Base-by-base conservation (phyloP, 2,888 invertebrate species). In the Parnassius mnemosyne region DNA sequence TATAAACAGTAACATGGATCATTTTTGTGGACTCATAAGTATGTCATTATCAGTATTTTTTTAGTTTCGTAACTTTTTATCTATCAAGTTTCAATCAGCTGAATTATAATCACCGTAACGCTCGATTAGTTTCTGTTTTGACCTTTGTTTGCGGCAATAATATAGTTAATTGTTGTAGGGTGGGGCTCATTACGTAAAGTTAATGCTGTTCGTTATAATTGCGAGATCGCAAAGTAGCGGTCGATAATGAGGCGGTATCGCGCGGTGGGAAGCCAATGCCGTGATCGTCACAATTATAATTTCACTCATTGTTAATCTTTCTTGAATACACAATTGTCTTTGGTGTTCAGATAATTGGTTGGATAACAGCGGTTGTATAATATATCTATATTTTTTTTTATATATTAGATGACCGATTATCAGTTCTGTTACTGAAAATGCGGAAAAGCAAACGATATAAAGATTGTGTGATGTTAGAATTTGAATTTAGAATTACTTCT, bases 211-310 rank as follows among this genome's bases (percentile, higher is more conserved):
- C 2, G 16, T 10, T 41, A 11, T 57, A 54, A 44, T 62, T 58
- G 58, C 51, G 53, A 51, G 51, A 53, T 53, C 42, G 57, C 52
- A 10, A 11, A 16, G 7, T 12, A 25, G 41, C 47, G 49, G 57
- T 42, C 53, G 57, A 42, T 57, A 62, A 62, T 49, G 53, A 57
- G 57, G 51, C 57, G 44, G 43, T 51, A 13, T 53, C 57, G 60
- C 64, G 66, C 65, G 65, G 65, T 67, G 66, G 67, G 67, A 67
- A 66, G 65, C 64, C 51, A 52, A 65, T 69, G 61, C 64, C 69
- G 68, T 69, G 68, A 61, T 65, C 54, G 52, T 55, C 56, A 62
- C 66, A 63, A 69, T 68, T 63, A 66, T 62, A 43, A 49, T 52
- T 59, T 63, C n/a, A 52, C 56, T 56, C 52, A 20, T 52, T 25